These are phyloP conservation scores for Agrenia bidenticulata DNA, from an alignment of 2,888 invertebrate genomes.

Conservation along the genomic window DNA sequence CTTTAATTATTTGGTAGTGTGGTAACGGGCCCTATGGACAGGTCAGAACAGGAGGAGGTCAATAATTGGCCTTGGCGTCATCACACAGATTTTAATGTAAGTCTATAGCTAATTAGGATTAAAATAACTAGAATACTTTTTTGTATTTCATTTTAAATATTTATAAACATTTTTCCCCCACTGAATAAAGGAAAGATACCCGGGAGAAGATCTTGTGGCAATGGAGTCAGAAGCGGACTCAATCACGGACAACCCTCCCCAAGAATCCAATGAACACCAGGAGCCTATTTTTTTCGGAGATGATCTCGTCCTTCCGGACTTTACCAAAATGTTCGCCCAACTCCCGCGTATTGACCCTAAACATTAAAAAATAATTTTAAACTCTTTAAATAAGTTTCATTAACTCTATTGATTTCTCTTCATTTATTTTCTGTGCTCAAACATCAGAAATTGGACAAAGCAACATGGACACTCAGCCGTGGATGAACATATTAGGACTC, in stretches of 20 bases:
- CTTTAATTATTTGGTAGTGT: not conserved
- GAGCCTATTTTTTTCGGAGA: not conserved
- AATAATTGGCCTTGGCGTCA: conserved; percentile 32
- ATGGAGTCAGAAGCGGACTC: conserved; percentile 26
- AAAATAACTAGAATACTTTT: not conserved
- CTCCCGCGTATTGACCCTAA: not conserved
- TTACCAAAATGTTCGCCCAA: conserved; percentile 1
- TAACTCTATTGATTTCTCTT: not conserved
- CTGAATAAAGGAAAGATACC: conserved; percentile 31
- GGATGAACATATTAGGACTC: conserved; percentile 19
- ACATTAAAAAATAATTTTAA: not conserved
- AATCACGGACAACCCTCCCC: conserved; percentile 4
- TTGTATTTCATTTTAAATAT: not conserved
- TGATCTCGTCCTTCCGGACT: conserved; percentile 11
- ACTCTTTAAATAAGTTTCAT: not conserved
- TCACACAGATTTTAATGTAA: conserved; percentile 49
- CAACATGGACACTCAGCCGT: conserved; percentile 7
- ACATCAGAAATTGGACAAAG: conserved; percentile 7
- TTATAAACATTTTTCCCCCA: not conserved
- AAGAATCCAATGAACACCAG: not conserved
- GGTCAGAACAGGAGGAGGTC: not conserved
- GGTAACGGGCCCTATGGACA: not conserved
- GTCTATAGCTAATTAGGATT: too few species aligned
- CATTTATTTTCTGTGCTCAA: too few species aligned
- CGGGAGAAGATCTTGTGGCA: conserved; percentile 46